A percentile compares a stretch with the other conserved stretches of the same genome.
These are phyloP conservation scores for Antennarius striatus DNA, from an alignment of 2,113 vertebrate genomes.

Conservation along the genomic window DNA sequence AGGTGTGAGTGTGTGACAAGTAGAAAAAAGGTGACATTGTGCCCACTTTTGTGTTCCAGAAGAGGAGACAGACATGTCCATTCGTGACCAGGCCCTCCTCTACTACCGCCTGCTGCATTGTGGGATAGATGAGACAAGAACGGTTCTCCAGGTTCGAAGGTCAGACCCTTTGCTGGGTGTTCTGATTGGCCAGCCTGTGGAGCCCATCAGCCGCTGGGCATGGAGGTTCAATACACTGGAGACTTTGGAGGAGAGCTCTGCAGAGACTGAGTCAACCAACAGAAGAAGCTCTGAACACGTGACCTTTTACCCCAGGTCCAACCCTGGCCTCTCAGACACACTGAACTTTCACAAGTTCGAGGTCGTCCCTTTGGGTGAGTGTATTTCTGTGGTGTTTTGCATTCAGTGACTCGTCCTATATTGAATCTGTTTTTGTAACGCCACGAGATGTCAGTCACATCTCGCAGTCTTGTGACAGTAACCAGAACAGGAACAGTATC, in stretches of 20 bases:
- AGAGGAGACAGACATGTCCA: conserved; percentile 91
- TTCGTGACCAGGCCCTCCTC: conserved; percentile 90
- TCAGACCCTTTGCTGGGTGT: conserved; percentile 90
- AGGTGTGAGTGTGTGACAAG: not conserved
- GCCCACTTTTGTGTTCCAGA: conserved; percentile 75
- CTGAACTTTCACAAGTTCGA: conserved; percentile 24
- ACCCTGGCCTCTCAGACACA: conserved; percentile 37
- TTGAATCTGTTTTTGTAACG: too few species aligned
- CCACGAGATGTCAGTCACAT: too few species aligned
- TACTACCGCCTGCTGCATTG: conserved; percentile 89
- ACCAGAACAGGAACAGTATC: too few species aligned
- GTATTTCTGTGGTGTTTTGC: not conserved
- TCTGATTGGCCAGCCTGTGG: conserved; percentile 83
- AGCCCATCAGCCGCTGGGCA: conserved; percentile 86
- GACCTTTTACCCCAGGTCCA: conserved; percentile 36
- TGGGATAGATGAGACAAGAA: conserved; percentile 82
- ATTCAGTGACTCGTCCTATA: too few species aligned
- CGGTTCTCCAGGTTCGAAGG: conserved; percentile 85
- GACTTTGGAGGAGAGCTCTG: conserved; percentile 77
- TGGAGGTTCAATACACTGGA: conserved; percentile 87
- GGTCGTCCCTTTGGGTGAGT: conserved; percentile 49
- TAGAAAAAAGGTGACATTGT: not conserved
- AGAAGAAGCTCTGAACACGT: conserved; percentile 68
- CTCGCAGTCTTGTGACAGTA: too few species aligned
- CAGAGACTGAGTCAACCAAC: conserved; percentile 69